Evolutionary conservation across 37 sponge, comb jelly and placozoan genomes (phyloP).

Genomic region (Geodia barretti): DNA sequence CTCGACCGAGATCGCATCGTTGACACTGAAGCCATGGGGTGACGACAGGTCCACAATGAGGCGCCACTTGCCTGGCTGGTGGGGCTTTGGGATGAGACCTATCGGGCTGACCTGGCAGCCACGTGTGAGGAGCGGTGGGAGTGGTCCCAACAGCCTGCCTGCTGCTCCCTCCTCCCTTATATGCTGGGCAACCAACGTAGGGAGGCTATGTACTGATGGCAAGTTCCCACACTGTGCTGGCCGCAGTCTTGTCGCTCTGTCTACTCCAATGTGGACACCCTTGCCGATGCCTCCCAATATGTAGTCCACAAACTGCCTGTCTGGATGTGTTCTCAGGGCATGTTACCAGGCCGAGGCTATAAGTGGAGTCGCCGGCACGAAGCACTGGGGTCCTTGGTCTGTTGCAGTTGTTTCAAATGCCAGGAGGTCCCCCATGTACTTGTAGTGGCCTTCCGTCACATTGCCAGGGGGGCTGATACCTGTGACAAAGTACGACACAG

Average conservation of each 20-base stretch:
- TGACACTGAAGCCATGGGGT: background rate
- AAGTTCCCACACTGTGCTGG: background rate
- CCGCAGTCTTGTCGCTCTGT: background rate
- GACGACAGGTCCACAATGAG: slow-evolving; percentile 17
- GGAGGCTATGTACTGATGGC: background rate
- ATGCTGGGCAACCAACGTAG: background rate
- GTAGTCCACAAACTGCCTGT: background rate
- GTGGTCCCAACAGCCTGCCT: slow-evolving; percentile 13
- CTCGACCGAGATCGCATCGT: slow-evolving; percentile 1
- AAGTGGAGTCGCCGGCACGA: background rate
- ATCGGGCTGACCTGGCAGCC: background rate
- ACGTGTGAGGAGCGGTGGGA: background rate
- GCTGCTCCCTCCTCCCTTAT: background rate
- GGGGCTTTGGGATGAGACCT: background rate
- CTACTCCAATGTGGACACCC: slow-evolving; percentile 13
- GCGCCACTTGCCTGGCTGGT: slow-evolving; percentile 6
- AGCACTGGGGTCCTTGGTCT: background rate
- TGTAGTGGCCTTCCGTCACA: background rate
- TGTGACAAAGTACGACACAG: too few species aligned
- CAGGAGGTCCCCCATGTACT: background rate
- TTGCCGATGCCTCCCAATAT: background rate
- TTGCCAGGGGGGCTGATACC: too few species aligned
- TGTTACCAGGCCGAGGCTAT: background rate
- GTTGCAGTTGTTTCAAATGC: background rate
- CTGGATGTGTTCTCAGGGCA: slow-evolving; percentile 8